phyloP scores from a whole-genome alignment of 2,888 invertebrate species.

The Xanthostigma xanthostigma region DNA sequence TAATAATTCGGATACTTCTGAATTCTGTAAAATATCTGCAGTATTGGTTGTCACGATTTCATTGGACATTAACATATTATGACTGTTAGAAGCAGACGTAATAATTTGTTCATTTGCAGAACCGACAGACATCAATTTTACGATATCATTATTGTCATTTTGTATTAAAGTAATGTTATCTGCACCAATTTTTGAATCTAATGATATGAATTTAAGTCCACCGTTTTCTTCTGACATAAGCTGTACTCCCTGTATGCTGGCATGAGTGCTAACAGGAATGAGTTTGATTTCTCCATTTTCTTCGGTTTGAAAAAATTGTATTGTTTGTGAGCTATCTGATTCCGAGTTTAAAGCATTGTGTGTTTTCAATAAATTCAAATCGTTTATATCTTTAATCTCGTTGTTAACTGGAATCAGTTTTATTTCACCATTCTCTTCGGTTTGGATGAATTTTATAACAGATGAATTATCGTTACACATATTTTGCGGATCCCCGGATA shows the following conservation, averaged over 20 bases:
- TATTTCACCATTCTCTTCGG: background rate
- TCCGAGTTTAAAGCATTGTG: background rate
- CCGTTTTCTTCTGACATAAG: slow-evolving; percentile 17
- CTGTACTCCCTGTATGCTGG: slow-evolving; percentile 21
- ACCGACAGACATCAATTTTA: too few species aligned
- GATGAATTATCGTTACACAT: too few species aligned
- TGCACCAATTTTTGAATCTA: background rate
- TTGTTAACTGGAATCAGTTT: background rate
- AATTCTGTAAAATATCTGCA: too few species aligned
- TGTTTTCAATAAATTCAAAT: background rate
- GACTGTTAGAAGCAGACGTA: too few species aligned
- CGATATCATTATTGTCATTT: too few species aligned
- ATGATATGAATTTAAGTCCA: background rate
- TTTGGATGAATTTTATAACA: background rate
- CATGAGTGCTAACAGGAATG: background rate
- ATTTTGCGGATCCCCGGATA: background rate
- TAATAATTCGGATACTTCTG: background rate
- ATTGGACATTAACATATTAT: too few species aligned
- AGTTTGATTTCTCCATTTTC: slow-evolving; percentile 3
- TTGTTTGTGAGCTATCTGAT: background rate
- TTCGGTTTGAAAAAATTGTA: background rate
- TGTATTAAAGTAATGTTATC: too few species aligned
- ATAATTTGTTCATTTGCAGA: too few species aligned
- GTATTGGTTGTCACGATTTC: too few species aligned
- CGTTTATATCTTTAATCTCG: background rate